Evolutionary conservation across 1,140 invertebrate species (phyloP).

Genomic region (Penaeus indicus): DNA sequence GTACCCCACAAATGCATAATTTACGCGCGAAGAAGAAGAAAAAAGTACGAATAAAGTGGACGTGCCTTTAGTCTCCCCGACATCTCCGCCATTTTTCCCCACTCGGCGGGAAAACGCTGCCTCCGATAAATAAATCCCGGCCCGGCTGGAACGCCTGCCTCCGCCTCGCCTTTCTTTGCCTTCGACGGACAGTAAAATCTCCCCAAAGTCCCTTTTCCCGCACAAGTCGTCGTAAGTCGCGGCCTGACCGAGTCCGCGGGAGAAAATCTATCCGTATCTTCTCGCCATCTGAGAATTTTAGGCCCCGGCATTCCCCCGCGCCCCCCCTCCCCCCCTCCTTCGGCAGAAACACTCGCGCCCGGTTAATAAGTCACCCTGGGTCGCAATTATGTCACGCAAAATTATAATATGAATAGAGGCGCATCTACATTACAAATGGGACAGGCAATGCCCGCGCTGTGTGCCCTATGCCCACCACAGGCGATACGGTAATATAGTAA

Average conservation of each 20-base stretch:
- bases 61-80: no score
- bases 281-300: constrained; percentile 16
- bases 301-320: neutral
- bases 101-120: no score
- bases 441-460: constrained; percentile 3
- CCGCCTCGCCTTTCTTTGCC: no score
- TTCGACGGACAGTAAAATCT: no score
- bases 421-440: constrained; percentile 57
- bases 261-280: neutral
- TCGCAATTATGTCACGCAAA: constrained; percentile 55
- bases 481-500: constrained; percentile 55
- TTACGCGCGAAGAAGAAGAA: no score
- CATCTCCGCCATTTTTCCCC: no score
- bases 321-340: neutral
- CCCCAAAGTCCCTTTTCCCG: no score
- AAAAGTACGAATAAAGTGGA: no score
- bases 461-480: constrained; percentile 28
- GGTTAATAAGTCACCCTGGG: constrained; percentile 45
- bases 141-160: no score
- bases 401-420: constrained; percentile 56
- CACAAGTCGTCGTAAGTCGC: neutral
- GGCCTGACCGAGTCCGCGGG: neutral
- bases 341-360: constrained; percentile 7
- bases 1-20: no score
- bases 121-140: no score